Evolutionary conservation across 1,140 invertebrate species (phyloP).

Genomic region (Pogonomyrmex barbatus): DNA sequence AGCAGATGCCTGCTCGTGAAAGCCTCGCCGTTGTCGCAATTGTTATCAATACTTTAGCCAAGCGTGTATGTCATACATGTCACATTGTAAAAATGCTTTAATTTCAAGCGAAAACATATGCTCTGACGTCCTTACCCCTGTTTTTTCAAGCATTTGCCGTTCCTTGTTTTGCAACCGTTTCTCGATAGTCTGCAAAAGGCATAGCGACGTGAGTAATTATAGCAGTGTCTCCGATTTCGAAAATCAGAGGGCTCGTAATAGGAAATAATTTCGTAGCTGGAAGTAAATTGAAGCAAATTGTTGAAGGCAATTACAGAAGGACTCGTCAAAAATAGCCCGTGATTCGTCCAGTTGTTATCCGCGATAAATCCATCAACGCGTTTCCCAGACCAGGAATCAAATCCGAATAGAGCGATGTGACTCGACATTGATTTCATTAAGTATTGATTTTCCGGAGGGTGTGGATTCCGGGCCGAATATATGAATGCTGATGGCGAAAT

Average conservation of each 20-base stretch:
- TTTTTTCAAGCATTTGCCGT: constrained; percentile 27
- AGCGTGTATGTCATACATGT: background rate
- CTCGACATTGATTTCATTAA: constrained; percentile 85
- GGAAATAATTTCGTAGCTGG: background rate
- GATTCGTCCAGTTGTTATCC: constrained; percentile 45
- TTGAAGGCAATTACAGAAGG: constrained; percentile 11
- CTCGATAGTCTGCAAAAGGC: background rate
- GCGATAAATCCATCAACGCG: constrained; percentile 55
- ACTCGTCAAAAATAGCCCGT: constrained; percentile 5
- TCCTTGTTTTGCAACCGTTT: constrained; percentile 15
- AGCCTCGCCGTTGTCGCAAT: background rate
- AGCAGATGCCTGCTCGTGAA: background rate
- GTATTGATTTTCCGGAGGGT: constrained; percentile 82
- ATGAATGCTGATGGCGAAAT: constrained; percentile 82
- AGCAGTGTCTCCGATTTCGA: background rate
- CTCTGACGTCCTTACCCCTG: background rate
- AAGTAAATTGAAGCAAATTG: constrained; percentile 30
- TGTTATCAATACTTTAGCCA: background rate
- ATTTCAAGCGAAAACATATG: background rate
- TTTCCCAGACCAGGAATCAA: constrained; percentile 73
- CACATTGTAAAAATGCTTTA: background rate
- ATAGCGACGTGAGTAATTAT: constrained; percentile 17
- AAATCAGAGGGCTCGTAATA: background rate
- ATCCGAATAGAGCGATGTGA: constrained; percentile 76
- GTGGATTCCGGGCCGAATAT: constrained; percentile 80